Conservation (phyloP, 2,113 vertebrate species). For the Ifrita kowaldi region DNA sequence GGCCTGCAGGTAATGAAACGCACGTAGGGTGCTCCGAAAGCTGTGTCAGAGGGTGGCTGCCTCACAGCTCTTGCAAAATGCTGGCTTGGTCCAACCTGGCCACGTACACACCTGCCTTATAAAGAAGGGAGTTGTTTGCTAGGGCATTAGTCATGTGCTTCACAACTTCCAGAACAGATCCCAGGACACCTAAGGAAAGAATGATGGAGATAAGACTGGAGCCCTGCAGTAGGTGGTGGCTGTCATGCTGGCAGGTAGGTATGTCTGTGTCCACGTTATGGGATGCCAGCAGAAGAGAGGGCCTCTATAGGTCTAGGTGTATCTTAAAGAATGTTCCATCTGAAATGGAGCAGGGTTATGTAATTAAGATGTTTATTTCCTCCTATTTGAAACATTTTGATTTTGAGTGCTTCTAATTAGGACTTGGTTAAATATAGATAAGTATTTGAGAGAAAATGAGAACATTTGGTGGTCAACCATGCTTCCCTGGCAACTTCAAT, state of each 20-base stretch:
- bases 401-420: background rate
- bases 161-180: conserved; percentile 1
- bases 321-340: background rate
- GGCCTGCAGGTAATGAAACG: accelerated
- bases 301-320: background rate
- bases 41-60: background rate
- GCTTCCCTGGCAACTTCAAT: background rate
- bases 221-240: background rate
- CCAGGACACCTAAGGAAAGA: background rate
- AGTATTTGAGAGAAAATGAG: background rate
- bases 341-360: background rate
- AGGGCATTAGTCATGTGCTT: conserved; percentile 27
- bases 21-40: background rate
- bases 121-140: conserved; percentile 34
- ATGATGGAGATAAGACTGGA: background rate
- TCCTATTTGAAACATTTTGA: background rate
- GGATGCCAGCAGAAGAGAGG: background rate
- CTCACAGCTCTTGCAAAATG: conserved; percentile 30
- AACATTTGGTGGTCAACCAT: background rate
- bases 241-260: background rate
- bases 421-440: background rate
- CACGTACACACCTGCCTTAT: background rate
- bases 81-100: background rate
- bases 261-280: background rate
- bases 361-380: background rate